Base-by-base conservation (phyloP, 2,888 invertebrate genomes). In the Noctua comes region DNA sequence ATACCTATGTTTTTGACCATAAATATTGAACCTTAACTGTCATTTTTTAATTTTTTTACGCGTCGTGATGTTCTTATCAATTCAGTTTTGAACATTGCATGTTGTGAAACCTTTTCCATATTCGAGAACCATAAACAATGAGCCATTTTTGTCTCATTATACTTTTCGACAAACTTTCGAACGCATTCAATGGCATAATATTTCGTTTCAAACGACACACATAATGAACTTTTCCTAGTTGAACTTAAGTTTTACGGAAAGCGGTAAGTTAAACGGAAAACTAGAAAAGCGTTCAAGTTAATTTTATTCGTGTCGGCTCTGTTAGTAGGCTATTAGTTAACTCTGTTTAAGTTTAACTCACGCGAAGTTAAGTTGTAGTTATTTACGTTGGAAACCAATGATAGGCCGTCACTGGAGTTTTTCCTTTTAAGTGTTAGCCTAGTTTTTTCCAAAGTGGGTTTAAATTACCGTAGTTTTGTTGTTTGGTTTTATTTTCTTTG, bases 281-380 rank as follows among this genome's bases (percentile, higher is more conserved):
- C 79, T 79, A 76, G 74, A 74, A 79, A 76, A 86, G 66, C 84
- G 77, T 86, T 89, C 77, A 78, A 87, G 86, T 87, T 91, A 90
- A 91, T 89, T 90, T 89, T 88, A 88, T 90, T 88, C 90, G 89
- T 92, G 91, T 90, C 81, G 85, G 86, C 83, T 84, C 76, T 79
- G 88, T 90, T 91, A 90, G 90, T 88, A 81, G 88, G 84, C 90
- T 91, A 89, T 91, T 90, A 91, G 90, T 91, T 90, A 91, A 89
- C 87, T 83, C 77, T 74, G 84, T 83, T 88, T 82, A 88, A 85
- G 76, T 88, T 82, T 59, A 70, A 69, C 68, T 83, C 92, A 92
- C 92, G 92, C 92, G 88, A 92, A 80, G 78, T 81, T 77, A 79
- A 82, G 64, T 76, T 81, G 65, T 76, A 68, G 79, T 81, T 88